Evolutionary conservation across 2,113 vertebrate species (phyloP).

Genomic region (Pseudorectes ferrugineus): DNA sequence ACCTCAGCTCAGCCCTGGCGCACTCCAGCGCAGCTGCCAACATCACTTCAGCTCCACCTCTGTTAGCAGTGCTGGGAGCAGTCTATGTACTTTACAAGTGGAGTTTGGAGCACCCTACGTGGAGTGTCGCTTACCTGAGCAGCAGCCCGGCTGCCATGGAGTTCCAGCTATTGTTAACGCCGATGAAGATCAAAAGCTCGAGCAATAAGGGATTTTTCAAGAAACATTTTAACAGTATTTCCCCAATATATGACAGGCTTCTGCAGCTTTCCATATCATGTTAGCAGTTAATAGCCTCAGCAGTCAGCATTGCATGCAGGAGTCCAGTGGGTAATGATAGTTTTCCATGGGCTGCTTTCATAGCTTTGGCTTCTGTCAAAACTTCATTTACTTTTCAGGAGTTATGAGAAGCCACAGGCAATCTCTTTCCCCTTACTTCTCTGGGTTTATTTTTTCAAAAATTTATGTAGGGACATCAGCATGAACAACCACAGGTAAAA

Average conservation of each 20-base stretch:
- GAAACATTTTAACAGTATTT: not conserved
- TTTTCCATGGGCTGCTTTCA: not conserved
- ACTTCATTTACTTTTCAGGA: not conserved
- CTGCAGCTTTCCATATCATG: not conserved
- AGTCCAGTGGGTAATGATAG: not conserved
- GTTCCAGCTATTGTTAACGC: not conserved
- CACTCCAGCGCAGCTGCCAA: not conserved
- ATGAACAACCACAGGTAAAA: not conserved
- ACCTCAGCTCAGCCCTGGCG: not conserved
- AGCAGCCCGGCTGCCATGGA: not conserved
- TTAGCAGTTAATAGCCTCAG: not conserved
- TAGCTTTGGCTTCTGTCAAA: not conserved
- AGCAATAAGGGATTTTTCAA: not conserved
- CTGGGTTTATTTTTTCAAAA: not conserved
- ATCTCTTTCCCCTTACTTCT: not conserved
- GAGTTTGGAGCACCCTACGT: not conserved
- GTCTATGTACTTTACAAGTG: not conserved
- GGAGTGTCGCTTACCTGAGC: not conserved
- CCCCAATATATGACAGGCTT: not conserved
- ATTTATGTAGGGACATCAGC: not conserved
- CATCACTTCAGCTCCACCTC: not conserved
- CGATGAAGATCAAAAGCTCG: not conserved
- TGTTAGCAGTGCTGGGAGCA: constrained; percentile 1
- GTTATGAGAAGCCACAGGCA: not conserved
- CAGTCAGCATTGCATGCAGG: not conserved